Conservation (phyloP, 2,113 vertebrate species). For the Crotalus helleri region DNA sequence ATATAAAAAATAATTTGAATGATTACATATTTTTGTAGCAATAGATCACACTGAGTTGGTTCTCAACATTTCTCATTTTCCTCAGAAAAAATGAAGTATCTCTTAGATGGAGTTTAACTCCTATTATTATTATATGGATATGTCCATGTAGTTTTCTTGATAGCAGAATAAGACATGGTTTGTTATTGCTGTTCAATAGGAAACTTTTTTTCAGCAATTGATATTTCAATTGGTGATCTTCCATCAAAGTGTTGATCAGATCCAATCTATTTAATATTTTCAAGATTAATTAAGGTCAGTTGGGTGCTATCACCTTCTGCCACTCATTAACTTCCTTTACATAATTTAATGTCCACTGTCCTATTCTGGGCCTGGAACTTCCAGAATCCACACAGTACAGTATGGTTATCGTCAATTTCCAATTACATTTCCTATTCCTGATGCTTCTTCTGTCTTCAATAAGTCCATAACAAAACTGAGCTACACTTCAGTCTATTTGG, state of each 20-base stretch:
- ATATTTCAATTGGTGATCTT: neutral
- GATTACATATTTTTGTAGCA: neutral
- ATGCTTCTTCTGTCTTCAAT: too few relatives aligned
- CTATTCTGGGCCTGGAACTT: neutral
- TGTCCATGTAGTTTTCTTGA: neutral
- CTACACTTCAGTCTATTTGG: neutral
- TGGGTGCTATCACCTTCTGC: neutral
- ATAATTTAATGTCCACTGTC: neutral
- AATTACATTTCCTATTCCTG: too few relatives aligned
- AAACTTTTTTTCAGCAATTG: neutral
- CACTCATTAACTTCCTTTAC: neutral
- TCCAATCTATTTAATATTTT: neutral
- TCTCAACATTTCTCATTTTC: neutral
- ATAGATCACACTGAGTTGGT: neutral
- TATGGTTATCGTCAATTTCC: neutral
- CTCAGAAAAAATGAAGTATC: neutral
- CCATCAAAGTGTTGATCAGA: neutral
- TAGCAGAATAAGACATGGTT: neutral
- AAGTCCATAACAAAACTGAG: neutral
- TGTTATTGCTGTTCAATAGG: neutral
- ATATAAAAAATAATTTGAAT: constrained; percentile 1
- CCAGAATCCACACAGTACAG: neutral
- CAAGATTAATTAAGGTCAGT: neutral
- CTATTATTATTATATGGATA: neutral
- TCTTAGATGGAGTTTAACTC: neutral